These are phyloP conservation scores for Bradypus variegatus DNA, from an alignment of 2,797 vertebrate genomes.

Conservation along the genomic window DNA sequence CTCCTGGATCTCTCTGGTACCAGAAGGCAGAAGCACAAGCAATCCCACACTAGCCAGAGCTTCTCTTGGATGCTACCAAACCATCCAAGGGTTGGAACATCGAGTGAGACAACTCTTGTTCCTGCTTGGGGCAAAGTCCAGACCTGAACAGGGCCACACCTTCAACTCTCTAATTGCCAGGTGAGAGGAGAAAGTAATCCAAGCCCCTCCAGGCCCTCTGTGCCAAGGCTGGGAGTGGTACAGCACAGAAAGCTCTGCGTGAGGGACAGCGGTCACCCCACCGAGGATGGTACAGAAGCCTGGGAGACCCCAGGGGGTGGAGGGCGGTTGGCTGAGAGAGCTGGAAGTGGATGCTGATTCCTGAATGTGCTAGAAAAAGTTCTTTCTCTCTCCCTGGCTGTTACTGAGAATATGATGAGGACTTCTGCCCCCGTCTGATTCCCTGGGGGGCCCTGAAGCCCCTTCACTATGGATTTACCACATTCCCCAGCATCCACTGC, in stretches of 20 bases:
- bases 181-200: accelerated
- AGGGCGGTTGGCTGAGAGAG: neutral
- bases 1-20: neutral
- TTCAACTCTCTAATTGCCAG: neutral
- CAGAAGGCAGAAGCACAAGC: neutral
- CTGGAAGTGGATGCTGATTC: neutral
- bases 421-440: neutral
- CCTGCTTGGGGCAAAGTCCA: neutral
- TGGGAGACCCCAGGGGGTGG: neutral
- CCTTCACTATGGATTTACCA: neutral
- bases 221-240: neutral
- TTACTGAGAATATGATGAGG: neutral
- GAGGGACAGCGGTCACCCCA: neutral
- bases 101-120: accelerated
- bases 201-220: neutral
- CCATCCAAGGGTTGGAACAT: accelerated
- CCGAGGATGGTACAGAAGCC: neutral
- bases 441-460: neutral
- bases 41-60: accelerated
- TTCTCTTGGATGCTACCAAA: accelerated
- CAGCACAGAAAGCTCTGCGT: neutral
- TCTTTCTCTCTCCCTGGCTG: neutral
- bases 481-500: neutral
- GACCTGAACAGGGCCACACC: too few species aligned
- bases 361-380: neutral